Base-by-base conservation (phyloP, 2,113 vertebrate species). In the Tinamus guttatus region DNA sequence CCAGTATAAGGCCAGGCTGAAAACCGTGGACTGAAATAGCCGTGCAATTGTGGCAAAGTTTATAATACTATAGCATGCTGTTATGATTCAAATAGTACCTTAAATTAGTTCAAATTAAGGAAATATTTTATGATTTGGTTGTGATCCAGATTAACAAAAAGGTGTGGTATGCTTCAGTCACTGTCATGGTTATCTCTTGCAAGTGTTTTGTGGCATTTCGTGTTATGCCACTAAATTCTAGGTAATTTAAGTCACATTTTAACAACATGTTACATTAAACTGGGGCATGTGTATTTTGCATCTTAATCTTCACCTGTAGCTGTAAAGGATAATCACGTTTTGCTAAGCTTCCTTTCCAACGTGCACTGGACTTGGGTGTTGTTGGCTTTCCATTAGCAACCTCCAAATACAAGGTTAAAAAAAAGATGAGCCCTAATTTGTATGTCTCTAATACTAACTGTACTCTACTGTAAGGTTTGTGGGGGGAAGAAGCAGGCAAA, bases 261-360 rank as follows among this genome's bases (percentile, higher is more conserved):
- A 77, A 49, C 62, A 84, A 49, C 38, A 30, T 14, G 40, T 90
- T 71, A 85, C 58, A 59, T 49, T 85, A 70, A 86, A 52, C 17
- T 60, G 87, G 51, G 79, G 36, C n/a, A 28, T 2, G 7, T 70
- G 32, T 19, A 32, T 76, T 90, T 93, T 25, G 30, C n/a, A 64
- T 91, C 40, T 95, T 91, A 88, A 63, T 91, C 97, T 96, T 85
- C 70, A 63, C 5, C 14, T n/a, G 30, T 94, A 28, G 87, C 95
- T 96, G 95, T 96, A 89, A 84, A 95, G 92, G 87, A 80, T 59
- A 94, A 93, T 92, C 49, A 47, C 32, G 56, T 80, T 93, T 73
- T 95, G 67, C 76, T 88, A 74, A 82, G n/a, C 86, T 80, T 47
- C 76, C 38, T 91, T 96, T 97, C 84, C 47, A 90, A 89, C 69